phyloP scores from a whole-genome alignment of 92 coral and sea anemone genomes.

The Heliopora coerulea region DNA sequence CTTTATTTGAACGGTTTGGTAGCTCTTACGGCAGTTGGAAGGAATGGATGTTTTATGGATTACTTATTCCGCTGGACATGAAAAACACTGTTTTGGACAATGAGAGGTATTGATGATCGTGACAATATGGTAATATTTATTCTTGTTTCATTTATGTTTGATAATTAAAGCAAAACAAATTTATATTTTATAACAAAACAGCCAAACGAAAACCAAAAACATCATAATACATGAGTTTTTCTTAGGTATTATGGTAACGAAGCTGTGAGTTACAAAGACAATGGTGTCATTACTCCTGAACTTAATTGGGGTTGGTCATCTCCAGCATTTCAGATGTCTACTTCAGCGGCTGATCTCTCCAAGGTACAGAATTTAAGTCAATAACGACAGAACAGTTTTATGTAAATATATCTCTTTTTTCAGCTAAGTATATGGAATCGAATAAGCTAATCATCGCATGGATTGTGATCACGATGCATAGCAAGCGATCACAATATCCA shows the following conservation, averaged over 20 bases:
- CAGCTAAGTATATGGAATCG: too few relatives aligned
- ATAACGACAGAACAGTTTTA: too few relatives aligned
- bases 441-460: too few relatives aligned
- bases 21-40: slow-evolving; percentile 56
- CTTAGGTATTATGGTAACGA: slow-evolving; percentile 66
- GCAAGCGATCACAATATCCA: too few relatives aligned
- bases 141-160: not conserved
- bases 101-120: slow-evolving; percentile 52
- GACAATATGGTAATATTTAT: not conserved
- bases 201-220: too few relatives aligned
- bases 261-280: slow-evolving; percentile 70
- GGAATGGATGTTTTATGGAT: slow-evolving; percentile 69
- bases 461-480: too few relatives aligned
- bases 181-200: not conserved
- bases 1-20: slow-evolving; percentile 79
- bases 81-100: slow-evolving; percentile 70
- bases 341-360: slow-evolving; percentile 73
- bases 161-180: not conserved
- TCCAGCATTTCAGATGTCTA: slow-evolving; percentile 88
- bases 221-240: too few relatives aligned
- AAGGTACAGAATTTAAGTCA: slow-evolving; percentile 60
- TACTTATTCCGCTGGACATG: slow-evolving; percentile 78
- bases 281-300: slow-evolving; percentile 53
- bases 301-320: slow-evolving; percentile 99
- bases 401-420: too few relatives aligned